Evolutionary conservation across 1,140 invertebrate species (phyloP).

Genomic region (Battus philenor): DNA sequence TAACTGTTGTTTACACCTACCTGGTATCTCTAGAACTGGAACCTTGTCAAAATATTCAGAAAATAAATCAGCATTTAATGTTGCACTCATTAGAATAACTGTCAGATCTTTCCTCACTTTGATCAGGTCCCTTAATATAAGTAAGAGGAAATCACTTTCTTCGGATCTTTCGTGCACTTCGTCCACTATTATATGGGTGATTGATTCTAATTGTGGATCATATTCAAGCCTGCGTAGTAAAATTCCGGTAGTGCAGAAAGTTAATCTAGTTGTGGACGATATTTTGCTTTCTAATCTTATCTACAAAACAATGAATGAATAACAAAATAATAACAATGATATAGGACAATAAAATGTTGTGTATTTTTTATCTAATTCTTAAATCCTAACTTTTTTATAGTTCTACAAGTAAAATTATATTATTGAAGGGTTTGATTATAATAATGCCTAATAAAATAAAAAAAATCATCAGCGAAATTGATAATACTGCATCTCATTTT

Average conservation of each 20-base stretch:
- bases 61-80: constrained; percentile 87
- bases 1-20: no score
- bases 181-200: constrained; percentile 90
- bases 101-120: constrained; percentile 83
- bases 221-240: constrained; percentile 86
- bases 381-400: no score
- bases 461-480: no score
- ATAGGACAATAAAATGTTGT: no score
- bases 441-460: no score
- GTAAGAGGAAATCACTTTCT: constrained; percentile 90
- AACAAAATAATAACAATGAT: no score
- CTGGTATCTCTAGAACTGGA: constrained; percentile 85
- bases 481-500: no score
- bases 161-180: constrained; percentile 94
- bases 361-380: no score
- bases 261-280: constrained; percentile 85
- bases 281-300: constrained; percentile 84
- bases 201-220: constrained; percentile 82
- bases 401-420: no score
- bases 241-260: constrained; percentile 95
- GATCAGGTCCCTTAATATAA: constrained; percentile 86
- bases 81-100: constrained; percentile 92
- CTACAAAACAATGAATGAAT: constrained; percentile 48
- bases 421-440: no score
- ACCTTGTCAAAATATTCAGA: constrained; percentile 85